Evolutionary conservation across 2,888 invertebrate species (phyloP), one percentile per base, ranked within the genome.

Genomic region (Cryptophagus acutangulus): DNA sequence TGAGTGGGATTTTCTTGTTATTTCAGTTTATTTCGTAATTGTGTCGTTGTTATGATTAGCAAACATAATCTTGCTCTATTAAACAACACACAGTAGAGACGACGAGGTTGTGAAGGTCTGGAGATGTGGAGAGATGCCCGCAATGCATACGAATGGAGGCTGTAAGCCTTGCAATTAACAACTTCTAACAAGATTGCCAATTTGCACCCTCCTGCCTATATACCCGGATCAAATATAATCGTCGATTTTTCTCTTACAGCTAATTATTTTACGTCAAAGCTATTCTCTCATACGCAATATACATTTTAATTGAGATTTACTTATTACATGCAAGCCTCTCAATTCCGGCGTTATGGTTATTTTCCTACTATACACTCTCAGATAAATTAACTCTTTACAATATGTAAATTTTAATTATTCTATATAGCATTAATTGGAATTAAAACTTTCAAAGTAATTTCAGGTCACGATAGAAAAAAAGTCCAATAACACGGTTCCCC

Each of bases 111-210:
- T 45, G 39, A 36, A 28, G 26, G 37, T 24, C 26, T 43, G 40
- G 48, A 42, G 36, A 35, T 33, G 36, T 24, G 41, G 43, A 41
- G 45, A 43, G 40, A 51, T 45, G 50, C 55, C 57, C 53, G 57
- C 54, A 58, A 56, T 63, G 65, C 65, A 66, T 66, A 66, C 66
- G 61, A 65, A 66, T 63, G 54, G 61, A 60, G 55, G n/a, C 53
- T 45, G 55, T 64, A 65, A 66, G 62, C 65, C 58, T 54, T 57
- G 58, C 65, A 67, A 67, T 67, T 67, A 67, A 66, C 67, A 66
- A 63, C 62, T 66, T 59, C 64, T 65, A 65, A 63, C 65, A 62
- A 66, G 66, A 66, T 66, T 66, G 67, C 61, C 66, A 67, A 66
- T 67, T 66, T 65, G 62, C 58, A 57, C 54, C 52, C 56, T 44